These are phyloP conservation scores for Psittacula echo DNA, from an alignment of 2,797 vertebrate genomes.

Conservation along the genomic window DNA sequence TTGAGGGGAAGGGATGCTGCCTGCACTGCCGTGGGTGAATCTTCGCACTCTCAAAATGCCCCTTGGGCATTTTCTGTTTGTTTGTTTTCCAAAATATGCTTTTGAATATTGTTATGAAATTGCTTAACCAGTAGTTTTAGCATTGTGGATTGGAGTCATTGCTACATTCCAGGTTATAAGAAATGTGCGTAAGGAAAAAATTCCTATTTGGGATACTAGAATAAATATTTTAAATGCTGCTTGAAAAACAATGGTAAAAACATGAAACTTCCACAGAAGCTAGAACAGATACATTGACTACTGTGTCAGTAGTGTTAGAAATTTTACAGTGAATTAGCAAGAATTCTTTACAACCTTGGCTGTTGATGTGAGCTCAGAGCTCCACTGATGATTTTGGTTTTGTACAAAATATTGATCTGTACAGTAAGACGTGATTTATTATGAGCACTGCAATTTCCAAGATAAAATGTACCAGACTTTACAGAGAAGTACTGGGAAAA, in stretches of 20 bases:
- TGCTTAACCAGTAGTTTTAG: neutral
- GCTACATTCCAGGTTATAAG: neutral
- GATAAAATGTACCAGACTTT: neutral
- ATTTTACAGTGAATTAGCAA: neutral
- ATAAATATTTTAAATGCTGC: neutral
- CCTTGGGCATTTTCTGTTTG: neutral
- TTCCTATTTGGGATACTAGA: neutral
- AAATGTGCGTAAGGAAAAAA: neutral
- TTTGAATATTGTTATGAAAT: neutral
- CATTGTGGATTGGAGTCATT: neutral
- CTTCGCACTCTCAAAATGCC: neutral
- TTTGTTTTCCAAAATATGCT: neutral
- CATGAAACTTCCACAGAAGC: neutral
- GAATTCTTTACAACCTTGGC: neutral
- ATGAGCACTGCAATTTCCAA: neutral
- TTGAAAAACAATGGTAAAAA: neutral
- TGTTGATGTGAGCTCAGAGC: neutral
- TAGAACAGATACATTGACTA: neutral
- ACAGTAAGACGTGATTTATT: neutral
- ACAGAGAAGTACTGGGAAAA: neutral
- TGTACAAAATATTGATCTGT: neutral
- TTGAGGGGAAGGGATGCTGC: neutral
- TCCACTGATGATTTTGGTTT: neutral
- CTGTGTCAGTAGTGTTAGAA: neutral
- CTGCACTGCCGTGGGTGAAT: neutral